Conservation (phyloP, 2,888 invertebrate genomes). For the Ischnura elegans region DNA sequence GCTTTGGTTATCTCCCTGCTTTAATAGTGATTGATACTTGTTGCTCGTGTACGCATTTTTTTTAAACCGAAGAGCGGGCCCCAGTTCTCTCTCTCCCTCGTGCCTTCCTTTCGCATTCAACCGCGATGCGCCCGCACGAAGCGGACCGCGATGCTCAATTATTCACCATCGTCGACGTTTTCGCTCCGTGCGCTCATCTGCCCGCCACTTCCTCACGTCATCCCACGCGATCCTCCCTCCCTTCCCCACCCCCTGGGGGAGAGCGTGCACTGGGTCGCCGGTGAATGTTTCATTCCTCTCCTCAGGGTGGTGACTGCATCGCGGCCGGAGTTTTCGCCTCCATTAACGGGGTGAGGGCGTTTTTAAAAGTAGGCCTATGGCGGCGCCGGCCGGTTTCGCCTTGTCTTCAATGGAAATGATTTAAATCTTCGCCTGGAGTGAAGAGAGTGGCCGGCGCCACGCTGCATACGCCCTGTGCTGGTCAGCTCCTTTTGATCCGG, state of each 20-base stretch:
- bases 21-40: too few species aligned
- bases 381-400: too few species aligned
- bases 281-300: not conserved
- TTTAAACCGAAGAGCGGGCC: too few species aligned
- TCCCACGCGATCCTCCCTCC: not conserved
- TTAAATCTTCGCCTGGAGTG: not conserved
- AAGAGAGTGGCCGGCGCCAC: too few species aligned
- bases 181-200: slow-evolving; percentile 4
- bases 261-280: not conserved
- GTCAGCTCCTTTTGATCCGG: not conserved
- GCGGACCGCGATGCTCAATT: not conserved
- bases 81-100: not conserved
- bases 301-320: not conserved
- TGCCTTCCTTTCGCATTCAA: not conserved
- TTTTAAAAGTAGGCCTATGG: not conserved
- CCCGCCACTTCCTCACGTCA: not conserved
- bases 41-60: too few species aligned
- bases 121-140: not conserved
- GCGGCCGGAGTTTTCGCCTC: not conserved
- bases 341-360: not conserved
- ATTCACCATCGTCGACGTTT: not conserved
- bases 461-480: not conserved
- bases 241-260: not conserved
- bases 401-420: slow-evolving; percentile 25
- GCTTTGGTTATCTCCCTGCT: too few species aligned